Evolutionary conservation across 1,140 invertebrate genomes (phyloP).

Genomic region (Bathynomus jamesi): DNA sequence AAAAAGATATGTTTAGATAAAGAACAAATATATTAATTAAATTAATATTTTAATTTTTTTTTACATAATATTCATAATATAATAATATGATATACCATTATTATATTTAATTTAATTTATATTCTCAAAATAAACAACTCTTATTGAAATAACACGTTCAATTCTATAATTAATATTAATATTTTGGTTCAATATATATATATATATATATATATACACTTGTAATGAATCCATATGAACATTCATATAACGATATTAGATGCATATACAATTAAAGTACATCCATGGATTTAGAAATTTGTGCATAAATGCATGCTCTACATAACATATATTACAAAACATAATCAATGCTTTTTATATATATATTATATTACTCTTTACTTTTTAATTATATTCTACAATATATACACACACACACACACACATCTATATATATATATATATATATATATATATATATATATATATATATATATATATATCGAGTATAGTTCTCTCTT

Average conservation of each 20-base stretch:
- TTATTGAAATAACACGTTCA: not conserved
- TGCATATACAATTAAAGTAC: too few species aligned
- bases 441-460: not conserved
- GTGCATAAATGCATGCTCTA: too few species aligned
- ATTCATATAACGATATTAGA: too few species aligned
- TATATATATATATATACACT: not conserved
- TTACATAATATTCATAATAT: not conserved
- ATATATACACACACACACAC: not conserved
- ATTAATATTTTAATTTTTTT: not conserved
- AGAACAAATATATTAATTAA: not conserved
- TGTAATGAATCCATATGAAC: not conserved
- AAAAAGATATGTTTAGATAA: not conserved
- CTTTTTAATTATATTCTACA: too few species aligned
- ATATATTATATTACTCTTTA: too few species aligned
- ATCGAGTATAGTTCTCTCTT: too few species aligned
- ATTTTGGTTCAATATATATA: not conserved
- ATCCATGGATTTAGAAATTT: too few species aligned
- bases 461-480: constrained; percentile 3
- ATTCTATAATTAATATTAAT: not conserved
- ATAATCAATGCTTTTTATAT: too few species aligned
- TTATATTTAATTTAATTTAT: not conserved
- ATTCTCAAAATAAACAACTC: not conserved
- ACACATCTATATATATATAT: not conserved
- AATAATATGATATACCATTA: not conserved
- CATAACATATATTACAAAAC: too few species aligned